Percentiles rank a stretch among this genome's conserved stretches.
phyloP scores from a whole-genome alignment of 2,888 invertebrate genomes.

The Heterodera filipjevi region DNA sequence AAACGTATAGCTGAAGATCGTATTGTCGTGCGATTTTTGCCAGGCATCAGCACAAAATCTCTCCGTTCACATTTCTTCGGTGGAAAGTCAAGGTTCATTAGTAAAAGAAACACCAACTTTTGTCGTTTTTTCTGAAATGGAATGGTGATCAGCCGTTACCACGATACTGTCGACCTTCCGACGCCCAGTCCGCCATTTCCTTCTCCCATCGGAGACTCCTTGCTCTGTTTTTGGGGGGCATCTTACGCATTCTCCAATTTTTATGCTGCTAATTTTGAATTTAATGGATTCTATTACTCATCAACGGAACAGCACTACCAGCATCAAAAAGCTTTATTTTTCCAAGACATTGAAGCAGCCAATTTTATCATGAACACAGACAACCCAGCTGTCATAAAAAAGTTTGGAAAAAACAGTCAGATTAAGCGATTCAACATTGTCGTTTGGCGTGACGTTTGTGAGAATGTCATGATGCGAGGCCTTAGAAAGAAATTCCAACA shows the following conservation, averaged over 20 bases:
- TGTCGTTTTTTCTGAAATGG: background rate
- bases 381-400: no score
- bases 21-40: background rate
- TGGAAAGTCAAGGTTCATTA: background rate
- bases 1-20: background rate
- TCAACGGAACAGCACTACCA: background rate
- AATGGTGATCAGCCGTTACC: background rate
- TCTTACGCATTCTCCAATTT: background rate
- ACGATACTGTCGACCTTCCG: background rate
- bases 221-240: background rate
- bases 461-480: background rate
- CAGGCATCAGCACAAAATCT: background rate
- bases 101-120: background rate
- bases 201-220: background rate
- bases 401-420: background rate
- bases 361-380: background rate
- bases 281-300: background rate
- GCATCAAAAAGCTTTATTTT: background rate
- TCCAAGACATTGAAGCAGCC: background rate
- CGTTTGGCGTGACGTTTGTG: background rate
- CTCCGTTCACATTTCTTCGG: background rate
- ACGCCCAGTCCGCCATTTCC: background rate
- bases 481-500: no score
- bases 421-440: background rate
- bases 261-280: background rate